A percentile compares a stretch with the other conserved stretches of the same genome.
Evolutionary conservation across 2,797 vertebrate genomes (phyloP).

Genomic region (Oophaga sylvatica): DNA sequence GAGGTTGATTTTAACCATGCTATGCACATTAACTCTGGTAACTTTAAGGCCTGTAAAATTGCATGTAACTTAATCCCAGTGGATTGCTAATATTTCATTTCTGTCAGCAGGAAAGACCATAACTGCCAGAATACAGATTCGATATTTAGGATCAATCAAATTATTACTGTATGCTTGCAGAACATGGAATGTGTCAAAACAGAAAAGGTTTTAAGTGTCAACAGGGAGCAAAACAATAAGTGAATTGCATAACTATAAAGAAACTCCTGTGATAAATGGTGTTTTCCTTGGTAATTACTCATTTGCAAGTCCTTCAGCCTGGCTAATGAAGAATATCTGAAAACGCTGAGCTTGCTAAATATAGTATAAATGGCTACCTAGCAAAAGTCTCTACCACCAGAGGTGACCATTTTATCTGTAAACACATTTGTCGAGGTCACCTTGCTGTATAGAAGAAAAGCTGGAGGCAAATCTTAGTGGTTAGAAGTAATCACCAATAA

Average conservation of each 20-base stretch:
- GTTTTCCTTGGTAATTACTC: background rate
- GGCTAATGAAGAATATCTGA: background rate
- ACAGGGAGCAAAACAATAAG: background rate
- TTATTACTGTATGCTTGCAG: slow-evolving; percentile 10
- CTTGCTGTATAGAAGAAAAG: background rate
- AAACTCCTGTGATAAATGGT: background rate
- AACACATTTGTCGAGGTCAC: background rate
- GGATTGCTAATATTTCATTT: slow-evolving; percentile 50
- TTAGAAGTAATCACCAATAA: background rate
- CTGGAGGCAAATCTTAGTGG: background rate
- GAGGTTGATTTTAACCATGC: slow-evolving; percentile 61
- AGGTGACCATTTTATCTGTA: background rate
- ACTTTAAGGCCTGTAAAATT: slow-evolving; percentile 54
- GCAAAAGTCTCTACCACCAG: background rate
- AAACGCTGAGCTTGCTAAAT: background rate
- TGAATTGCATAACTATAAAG: background rate
- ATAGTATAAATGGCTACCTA: background rate
- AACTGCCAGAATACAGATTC: slow-evolving; percentile 3
- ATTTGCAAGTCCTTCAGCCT: background rate
- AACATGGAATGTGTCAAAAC: background rate
- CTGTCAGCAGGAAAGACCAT: slow-evolving; percentile 16
- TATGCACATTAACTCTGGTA: slow-evolving; percentile 58
- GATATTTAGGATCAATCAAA: slow-evolving; percentile 36
- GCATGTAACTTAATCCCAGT: slow-evolving; percentile 48
- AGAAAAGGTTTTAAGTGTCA: background rate